Conservation (phyloP, 2,113 vertebrate genomes). For the Triplophysa dalaica region DNA sequence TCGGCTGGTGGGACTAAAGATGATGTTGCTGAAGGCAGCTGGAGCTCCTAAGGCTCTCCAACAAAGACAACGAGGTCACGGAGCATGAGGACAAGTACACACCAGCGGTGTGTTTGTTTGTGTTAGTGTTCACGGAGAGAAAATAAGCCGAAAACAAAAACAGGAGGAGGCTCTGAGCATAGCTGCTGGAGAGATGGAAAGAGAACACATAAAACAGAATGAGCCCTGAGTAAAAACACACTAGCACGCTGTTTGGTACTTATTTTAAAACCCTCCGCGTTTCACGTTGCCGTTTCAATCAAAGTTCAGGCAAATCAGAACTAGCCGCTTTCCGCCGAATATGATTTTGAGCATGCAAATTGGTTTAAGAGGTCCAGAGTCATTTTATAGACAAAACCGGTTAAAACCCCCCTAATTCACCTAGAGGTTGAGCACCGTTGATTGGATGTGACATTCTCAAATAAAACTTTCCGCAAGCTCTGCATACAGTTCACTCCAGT, state of each 20-base stretch:
- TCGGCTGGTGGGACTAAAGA: slow-evolving; percentile 11
- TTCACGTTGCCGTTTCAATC: not conserved
- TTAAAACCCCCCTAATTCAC: slow-evolving; percentile 3
- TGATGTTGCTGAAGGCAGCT: slow-evolving; percentile 19
- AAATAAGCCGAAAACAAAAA: slow-evolving; percentile 28
- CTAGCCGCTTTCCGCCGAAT: not conserved
- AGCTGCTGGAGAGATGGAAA: slow-evolving; percentile 31
- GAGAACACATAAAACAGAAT: slow-evolving; percentile 33
- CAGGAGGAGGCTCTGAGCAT: slow-evolving; percentile 29
- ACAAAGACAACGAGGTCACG: slow-evolving; percentile 26
- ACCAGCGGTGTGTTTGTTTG: slow-evolving; percentile 20
- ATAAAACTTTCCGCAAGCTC: slow-evolving; percentile 29
- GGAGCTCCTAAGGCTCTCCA: slow-evolving; percentile 31
- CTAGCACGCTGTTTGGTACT: not conserved
- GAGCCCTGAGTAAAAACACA: not conserved
- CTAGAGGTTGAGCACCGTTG: not conserved
- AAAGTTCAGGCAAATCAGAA: slow-evolving; percentile 5
- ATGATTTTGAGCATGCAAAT: slow-evolving; percentile 18
- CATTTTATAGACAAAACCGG: not conserved
- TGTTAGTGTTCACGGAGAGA: slow-evolving; percentile 6
- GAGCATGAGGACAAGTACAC: slow-evolving; percentile 32
- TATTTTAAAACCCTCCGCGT: not conserved
- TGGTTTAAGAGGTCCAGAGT: not conserved
- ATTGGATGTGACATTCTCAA: slow-evolving; percentile 37
- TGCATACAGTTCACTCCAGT: slow-evolving; percentile 8